Evolutionary conservation across 2,113 vertebrate species (phyloP).

Genomic region (Pteropus alecto): DNA sequence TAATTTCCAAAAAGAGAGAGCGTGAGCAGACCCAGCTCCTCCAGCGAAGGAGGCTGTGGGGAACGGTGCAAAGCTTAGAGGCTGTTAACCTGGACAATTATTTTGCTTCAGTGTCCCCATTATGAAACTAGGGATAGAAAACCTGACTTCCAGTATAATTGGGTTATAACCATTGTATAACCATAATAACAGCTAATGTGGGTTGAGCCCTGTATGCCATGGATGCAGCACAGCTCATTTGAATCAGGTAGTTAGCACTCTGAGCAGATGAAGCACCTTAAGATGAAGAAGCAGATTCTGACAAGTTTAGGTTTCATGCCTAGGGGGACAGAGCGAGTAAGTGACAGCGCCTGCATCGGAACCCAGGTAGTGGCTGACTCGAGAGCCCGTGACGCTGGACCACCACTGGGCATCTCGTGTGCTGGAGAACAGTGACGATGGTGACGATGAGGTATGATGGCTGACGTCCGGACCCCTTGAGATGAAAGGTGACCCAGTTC

Average conservation of each 20-base stretch:
- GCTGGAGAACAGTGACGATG: not conserved
- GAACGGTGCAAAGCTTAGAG: accelerated
- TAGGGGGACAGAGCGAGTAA: not conserved
- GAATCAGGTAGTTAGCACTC: not conserved
- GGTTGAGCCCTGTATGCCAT: not conserved
- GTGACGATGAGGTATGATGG: not conserved
- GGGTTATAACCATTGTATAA: no score
- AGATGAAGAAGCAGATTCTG: not conserved
- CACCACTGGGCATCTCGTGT: not conserved
- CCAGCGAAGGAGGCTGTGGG: not conserved
- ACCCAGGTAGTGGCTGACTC: not conserved
- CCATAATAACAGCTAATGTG: no score
- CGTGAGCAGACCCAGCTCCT: not conserved
- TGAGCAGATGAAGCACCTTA: not conserved
- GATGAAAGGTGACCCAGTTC: not conserved
- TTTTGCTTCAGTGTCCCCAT: not conserved
- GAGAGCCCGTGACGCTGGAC: not conserved
- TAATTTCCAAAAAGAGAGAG: not conserved
- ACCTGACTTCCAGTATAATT: no score
- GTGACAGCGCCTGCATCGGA: not conserved
- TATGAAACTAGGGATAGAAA: not conserved
- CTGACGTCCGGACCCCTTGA: no score
- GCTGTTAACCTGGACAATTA: not conserved
- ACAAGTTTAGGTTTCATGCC: not conserved
- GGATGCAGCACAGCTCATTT: not conserved